Conservation (phyloP, 2,113 vertebrate species). For the Epinephelus moara region DNA sequence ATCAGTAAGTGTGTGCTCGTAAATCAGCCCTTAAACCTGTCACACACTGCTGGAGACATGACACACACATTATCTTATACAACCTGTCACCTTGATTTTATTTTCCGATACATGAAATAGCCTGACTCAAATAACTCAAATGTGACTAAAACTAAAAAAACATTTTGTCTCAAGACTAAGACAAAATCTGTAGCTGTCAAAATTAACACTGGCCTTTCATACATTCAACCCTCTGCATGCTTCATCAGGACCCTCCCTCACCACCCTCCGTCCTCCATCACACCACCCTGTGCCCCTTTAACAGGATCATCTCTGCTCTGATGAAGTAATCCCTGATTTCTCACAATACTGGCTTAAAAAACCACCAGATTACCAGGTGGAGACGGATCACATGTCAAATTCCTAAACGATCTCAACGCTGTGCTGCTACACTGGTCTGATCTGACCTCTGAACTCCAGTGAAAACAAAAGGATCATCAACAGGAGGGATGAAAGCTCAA, state of each 20-base stretch:
- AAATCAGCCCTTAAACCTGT: too few relatives aligned
- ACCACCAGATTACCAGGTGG: slow-evolving; percentile 53
- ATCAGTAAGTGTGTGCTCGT: too few relatives aligned
- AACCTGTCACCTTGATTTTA: too few relatives aligned
- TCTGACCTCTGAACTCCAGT: slow-evolving; percentile 22
- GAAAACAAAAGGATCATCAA: slow-evolving; percentile 47
- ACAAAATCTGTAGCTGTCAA: too few relatives aligned
- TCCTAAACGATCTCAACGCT: slow-evolving; percentile 35
- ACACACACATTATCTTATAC: too few relatives aligned
- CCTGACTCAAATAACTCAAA: too few relatives aligned
- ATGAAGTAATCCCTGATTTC: slow-evolving; percentile 66
- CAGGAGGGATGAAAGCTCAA: background rate
- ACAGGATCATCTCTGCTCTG: slow-evolving; percentile 74
- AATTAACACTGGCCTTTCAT: too few relatives aligned
- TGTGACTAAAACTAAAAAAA: too few relatives aligned
- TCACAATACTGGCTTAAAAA: slow-evolving; percentile 65
- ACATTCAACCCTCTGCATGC: background rate
- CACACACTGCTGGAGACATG: too few relatives aligned
- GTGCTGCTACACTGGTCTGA: background rate
- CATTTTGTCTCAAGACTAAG: too few relatives aligned
- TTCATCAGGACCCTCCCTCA: background rate
- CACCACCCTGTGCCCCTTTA: slow-evolving; percentile 43
- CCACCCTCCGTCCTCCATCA: slow-evolving; percentile 6
- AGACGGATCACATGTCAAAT: slow-evolving; percentile 55
- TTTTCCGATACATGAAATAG: too few relatives aligned